Base-by-base conservation (phyloP, 2,797 vertebrate species). In the Coregonus suidteri region DNA sequence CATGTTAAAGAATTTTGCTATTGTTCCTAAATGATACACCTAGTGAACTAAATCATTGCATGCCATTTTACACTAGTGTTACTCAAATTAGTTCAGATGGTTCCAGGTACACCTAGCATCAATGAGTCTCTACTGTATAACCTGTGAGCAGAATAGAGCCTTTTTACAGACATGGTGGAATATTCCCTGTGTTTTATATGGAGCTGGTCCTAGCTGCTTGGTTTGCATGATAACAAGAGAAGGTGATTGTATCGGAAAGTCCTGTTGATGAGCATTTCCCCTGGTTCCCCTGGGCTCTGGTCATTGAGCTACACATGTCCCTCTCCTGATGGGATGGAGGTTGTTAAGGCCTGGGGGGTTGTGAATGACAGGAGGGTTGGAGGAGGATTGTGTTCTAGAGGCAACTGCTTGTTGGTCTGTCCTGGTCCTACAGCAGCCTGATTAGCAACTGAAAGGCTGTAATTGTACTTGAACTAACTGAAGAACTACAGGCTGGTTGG, bases 231-330 rank as follows among this genome's bases (percentile, higher is more conserved):
- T 89, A 88, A 92, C 90, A 88, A 83, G 82, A 76, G 62, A 87
- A 93, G 90, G 88, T 90, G 86, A 91, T 91, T 94, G 89, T 91
- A 79, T 87, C 79, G 78, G 92, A 91, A 91, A 92, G 91, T 93
- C 92, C 89, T 82, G 67, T 16, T 54, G 74, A 92, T 94, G 93
- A 94, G 90, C 92, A 93, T 93, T 85, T 92, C 92, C 91, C 91
- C 78, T 37, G 90, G 90, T 15, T 4, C 54, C 54, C 41, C 41
- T 47, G 93, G 84, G 81, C 84, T 77, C 64, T 64, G 79, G 91
- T 93, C 90, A 95, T 93, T 93, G 92, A 93, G 91, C 92, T 93
- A 92, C 93, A 93, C 91, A 90, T 93, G 93, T 93, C 91, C 88
- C 72, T 86, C 81, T 91, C 59, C 89, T 93, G 93, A 91, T 92